These are phyloP conservation scores for Danaus plexippus DNA, from an alignment of 1,140 invertebrate genomes.

Conservation along the genomic window DNA sequence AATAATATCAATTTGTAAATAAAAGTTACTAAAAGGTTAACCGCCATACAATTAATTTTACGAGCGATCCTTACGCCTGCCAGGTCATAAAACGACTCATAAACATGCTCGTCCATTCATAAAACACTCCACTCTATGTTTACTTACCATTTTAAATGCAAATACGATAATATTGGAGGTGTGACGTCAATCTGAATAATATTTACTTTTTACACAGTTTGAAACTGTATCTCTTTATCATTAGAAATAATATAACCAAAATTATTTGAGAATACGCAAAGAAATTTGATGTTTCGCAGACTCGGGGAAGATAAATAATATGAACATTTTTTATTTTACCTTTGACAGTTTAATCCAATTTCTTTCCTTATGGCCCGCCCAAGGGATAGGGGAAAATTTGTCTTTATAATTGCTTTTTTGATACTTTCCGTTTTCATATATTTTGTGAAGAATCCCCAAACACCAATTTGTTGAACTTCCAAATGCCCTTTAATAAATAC, in stretches of 20 bases:
- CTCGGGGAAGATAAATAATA: slow-evolving; percentile 51
- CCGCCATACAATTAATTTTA: slow-evolving; percentile 50
- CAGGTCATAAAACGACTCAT: slow-evolving; percentile 65
- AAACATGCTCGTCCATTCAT: slow-evolving; percentile 63
- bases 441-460: slow-evolving; percentile 24
- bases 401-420: slow-evolving; percentile 66
- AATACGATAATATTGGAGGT: slow-evolving; percentile 41
- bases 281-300: slow-evolving; percentile 45
- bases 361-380: slow-evolving; percentile 60
- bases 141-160: slow-evolving; percentile 65
- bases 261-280: slow-evolving; percentile 1
- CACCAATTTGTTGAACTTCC: too few relatives aligned
- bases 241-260: too few relatives aligned
- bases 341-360: slow-evolving; percentile 72
- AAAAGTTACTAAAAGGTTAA: slow-evolving; percentile 27
- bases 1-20: slow-evolving; percentile 17
- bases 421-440: slow-evolving; percentile 31
- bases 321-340: slow-evolving; percentile 65
- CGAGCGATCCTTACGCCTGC: slow-evolving; percentile 64
- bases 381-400: slow-evolving; percentile 54
- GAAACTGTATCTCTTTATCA: slow-evolving; percentile 2
- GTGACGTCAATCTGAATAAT: slow-evolving; percentile 25
- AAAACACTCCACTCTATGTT: slow-evolving; percentile 51
- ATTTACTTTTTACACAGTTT: slow-evolving; percentile 11
- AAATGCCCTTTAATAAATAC: too few relatives aligned